Evolutionary conservation across 1,140 invertebrate genomes (phyloP).

Genomic region (Leptinotarsa defecta): DNA sequence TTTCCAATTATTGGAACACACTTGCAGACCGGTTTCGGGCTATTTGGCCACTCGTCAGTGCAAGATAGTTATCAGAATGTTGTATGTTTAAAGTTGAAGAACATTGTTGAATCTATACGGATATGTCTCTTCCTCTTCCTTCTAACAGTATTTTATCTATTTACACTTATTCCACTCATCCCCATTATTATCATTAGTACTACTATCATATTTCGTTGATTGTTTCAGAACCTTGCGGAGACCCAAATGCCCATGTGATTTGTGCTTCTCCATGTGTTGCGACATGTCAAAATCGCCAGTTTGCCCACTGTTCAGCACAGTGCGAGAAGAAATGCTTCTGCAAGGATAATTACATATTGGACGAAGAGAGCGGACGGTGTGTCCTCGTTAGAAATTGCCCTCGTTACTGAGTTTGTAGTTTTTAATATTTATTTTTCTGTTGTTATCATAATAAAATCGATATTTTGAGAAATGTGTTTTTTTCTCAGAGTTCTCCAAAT

Average conservation of each 20-base stretch:
- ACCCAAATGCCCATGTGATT: not conserved
- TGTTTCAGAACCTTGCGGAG: not conserved
- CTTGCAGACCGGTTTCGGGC: no score
- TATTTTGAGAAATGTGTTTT: no score
- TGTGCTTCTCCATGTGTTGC: conserved; percentile 20
- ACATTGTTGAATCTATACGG: not conserved
- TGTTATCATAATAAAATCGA: not conserved
- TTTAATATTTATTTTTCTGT: not conserved
- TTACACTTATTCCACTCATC: no score
- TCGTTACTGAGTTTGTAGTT: conserved; percentile 1
- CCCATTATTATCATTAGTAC: no score
- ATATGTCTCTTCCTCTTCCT: not conserved
- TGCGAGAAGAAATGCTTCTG: conserved; percentile 16
- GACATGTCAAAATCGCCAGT: conserved; percentile 15
- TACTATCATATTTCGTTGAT: not conserved
- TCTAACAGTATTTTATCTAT: no score
- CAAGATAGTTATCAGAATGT: not conserved
- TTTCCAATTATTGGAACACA: no score
- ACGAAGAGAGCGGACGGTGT: not conserved
- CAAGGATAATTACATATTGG: conserved; percentile 12
- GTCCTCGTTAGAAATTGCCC: conserved; percentile 10
- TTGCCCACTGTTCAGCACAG: conserved; percentile 16
- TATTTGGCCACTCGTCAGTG: no score
- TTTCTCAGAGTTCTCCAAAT: no score
- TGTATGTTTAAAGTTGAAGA: no score